A percentile compares a stretch with the other conserved stretches of the same genome.
phyloP scores from a whole-genome alignment of 2,797 vertebrate genomes.

The Cryptoprocta ferox region DNA sequence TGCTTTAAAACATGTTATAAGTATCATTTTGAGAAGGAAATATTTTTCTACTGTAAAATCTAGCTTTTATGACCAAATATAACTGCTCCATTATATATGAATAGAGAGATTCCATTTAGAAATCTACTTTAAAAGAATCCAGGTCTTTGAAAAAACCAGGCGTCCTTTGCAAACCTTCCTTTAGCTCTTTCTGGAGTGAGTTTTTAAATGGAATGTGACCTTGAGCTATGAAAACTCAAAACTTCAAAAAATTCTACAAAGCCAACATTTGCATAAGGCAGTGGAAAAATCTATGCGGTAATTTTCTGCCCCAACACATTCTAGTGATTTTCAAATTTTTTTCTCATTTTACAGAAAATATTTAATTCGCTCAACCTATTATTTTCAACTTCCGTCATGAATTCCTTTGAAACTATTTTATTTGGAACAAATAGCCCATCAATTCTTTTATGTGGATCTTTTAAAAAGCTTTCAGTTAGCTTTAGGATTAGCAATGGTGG shows the following conservation, averaged over 20 bases:
- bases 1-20: constrained; percentile 6
- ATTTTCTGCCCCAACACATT: not conserved
- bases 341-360: constrained; percentile 48
- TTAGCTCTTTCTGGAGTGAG: not conserved
- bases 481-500: not conserved
- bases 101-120: not conserved
- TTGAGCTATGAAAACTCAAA: not conserved
- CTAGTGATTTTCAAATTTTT: not conserved
- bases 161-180: constrained; percentile 8
- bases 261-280: constrained; percentile 18
- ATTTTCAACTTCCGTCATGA: not conserved
- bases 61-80: not conserved
- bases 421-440: not conserved
- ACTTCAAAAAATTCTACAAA: constrained; percentile 54
- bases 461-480: not conserved
- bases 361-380: constrained; percentile 5
- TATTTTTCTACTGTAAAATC: not conserved
- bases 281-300: not conserved
- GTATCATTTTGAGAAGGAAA: not conserved
- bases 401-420: constrained; percentile 34
- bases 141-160: not conserved
- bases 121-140: constrained; percentile 26
- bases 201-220: constrained; percentile 30
- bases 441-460: not conserved
- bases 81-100: not conserved